Conservation (phyloP, 1,140 invertebrate species). For the Argopecten irradians region DNA sequence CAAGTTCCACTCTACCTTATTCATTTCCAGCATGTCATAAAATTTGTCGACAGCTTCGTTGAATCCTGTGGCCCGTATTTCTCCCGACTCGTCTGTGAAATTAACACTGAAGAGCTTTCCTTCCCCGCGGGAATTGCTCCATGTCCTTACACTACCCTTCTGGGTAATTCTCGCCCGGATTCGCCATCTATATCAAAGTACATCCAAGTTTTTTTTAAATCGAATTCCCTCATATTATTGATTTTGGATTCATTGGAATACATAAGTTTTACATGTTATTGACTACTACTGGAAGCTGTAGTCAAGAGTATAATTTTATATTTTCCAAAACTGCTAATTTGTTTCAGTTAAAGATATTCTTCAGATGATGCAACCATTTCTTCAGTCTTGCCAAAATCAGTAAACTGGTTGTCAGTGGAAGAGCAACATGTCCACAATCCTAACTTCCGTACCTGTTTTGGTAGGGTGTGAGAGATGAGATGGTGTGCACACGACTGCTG, state of each 20-base stretch:
- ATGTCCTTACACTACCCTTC: slow-evolving; percentile 89
- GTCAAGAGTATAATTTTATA: too few relatives aligned
- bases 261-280: not conserved
- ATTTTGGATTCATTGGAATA: not conserved
- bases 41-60: slow-evolving; percentile 93
- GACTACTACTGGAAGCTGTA: not conserved
- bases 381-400: too few relatives aligned
- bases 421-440: not conserved
- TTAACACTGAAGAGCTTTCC: slow-evolving; percentile 96
- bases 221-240: not conserved
- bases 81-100: slow-evolving; percentile 94
- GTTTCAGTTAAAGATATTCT: too few relatives aligned
- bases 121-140: slow-evolving; percentile 94
- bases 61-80: slow-evolving; percentile 97
- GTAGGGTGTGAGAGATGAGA: slow-evolving; percentile 90
- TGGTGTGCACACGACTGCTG: slow-evolving; percentile 80
- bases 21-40: slow-evolving; percentile 92
- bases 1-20: slow-evolving; percentile 71
- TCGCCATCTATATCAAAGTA: slow-evolving; percentile 84
- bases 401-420: too few relatives aligned
- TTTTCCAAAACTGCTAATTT: too few relatives aligned
- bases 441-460: slow-evolving; percentile 85
- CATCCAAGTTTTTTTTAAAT: not conserved
- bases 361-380: too few relatives aligned
- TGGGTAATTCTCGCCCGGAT: slow-evolving; percentile 93